phyloP scores from a whole-genome alignment of 1,140 invertebrate genomes.

The Pseudomyrmex gracilis region DNA sequence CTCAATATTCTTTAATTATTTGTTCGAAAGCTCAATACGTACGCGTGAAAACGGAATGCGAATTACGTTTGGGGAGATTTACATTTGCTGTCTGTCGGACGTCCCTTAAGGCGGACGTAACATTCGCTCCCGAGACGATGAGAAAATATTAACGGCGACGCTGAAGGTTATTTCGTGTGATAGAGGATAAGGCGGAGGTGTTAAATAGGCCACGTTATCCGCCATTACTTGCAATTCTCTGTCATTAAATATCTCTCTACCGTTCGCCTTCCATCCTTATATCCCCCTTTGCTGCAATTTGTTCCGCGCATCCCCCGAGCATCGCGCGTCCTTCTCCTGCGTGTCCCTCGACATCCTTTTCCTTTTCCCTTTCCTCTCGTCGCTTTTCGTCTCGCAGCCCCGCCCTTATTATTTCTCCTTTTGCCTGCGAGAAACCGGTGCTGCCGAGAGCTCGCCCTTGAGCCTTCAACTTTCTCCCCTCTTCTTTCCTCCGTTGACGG shows the following conservation, averaged over 20 bases:
- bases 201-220: conserved; percentile 75
- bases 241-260: conserved; percentile 72
- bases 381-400: conserved; percentile 57
- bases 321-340: conserved; percentile 28
- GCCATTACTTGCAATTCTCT: conserved; percentile 78
- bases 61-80: neutral
- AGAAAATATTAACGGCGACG: conserved; percentile 74
- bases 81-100: neutral
- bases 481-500: conserved; percentile 22
- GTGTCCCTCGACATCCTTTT: conserved; percentile 20
- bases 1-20: neutral
- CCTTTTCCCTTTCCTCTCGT: conserved; percentile 19
- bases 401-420: conserved; percentile 71
- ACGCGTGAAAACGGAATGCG: neutral
- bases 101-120: neutral
- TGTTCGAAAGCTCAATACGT: neutral
- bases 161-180: conserved; percentile 70
- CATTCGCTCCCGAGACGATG: conserved; percentile 54
- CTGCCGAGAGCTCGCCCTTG: conserved; percentile 79
- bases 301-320: conserved; percentile 61
- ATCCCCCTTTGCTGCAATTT: conserved; percentile 66
- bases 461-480: conserved; percentile 73
- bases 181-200: conserved; percentile 71
- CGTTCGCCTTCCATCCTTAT: conserved; percentile 55
- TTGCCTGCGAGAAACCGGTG: conserved; percentile 66